A percentile compares a stretch with the other conserved stretches of the same genome.
Evolutionary conservation across 2,888 invertebrate genomes (phyloP).

Genomic region (Notodonta dromedarius): DNA sequence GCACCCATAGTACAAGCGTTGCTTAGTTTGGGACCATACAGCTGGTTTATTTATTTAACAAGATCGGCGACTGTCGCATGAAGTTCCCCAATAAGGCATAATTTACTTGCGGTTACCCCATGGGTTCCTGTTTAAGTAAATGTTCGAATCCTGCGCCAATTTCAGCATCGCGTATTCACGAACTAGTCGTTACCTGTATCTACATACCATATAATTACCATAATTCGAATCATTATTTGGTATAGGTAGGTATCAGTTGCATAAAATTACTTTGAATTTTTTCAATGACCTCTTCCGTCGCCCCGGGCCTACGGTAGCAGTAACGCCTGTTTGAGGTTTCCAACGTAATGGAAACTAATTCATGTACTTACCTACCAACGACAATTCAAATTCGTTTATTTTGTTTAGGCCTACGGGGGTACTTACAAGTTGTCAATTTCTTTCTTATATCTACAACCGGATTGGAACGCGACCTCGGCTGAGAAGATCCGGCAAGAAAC

Average conservation of each 20-base stretch:
- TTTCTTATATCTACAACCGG: no score
- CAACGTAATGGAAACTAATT: not conserved
- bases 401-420: no score
- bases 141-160: constrained; percentile 47
- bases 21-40: no score
- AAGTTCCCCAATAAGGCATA: constrained; percentile 57
- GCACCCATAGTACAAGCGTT: no score
- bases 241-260: constrained; percentile 53
- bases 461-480: no score
- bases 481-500: no score
- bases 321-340: constrained; percentile 6
- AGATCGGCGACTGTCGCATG: constrained; percentile 56
- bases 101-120: constrained; percentile 67
- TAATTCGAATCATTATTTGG: constrained; percentile 63
- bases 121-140: constrained; percentile 12
- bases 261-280: constrained; percentile 53
- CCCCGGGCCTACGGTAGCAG: constrained; percentile 42
- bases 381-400: no score
- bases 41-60: constrained; percentile 41
- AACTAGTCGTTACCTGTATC: constrained; percentile 54
- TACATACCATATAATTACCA: constrained; percentile 53
- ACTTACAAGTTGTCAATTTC: no score
- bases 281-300: constrained; percentile 59
- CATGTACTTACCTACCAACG: no score
- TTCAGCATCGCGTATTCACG: constrained; percentile 47